Evolutionary conservation across 2,113 vertebrate species (phyloP).

Genomic region (Bombycilla garrulus): DNA sequence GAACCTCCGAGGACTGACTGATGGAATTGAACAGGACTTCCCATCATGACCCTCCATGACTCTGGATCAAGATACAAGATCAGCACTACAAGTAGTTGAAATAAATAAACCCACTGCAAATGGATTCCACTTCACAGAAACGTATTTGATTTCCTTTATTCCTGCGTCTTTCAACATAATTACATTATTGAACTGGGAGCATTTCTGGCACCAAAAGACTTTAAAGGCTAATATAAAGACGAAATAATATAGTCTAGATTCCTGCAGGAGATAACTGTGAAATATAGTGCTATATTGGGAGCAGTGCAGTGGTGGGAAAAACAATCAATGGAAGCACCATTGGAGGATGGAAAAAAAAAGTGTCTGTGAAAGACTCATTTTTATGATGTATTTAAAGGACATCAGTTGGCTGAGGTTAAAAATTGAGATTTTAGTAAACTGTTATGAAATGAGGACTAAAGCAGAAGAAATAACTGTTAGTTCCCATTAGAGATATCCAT

Average conservation of each 20-base stretch:
- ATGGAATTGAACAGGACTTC: background rate
- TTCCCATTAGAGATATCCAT: background rate
- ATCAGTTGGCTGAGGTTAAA: background rate
- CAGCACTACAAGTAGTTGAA: background rate
- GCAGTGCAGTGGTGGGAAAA: background rate
- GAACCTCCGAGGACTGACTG: background rate
- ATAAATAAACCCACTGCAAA: background rate
- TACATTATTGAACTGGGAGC: slow-evolving; percentile 22
- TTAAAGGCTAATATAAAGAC: slow-evolving; percentile 27
- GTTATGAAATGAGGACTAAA: background rate
- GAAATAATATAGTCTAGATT: background rate
- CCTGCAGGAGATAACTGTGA: slow-evolving; percentile 26
- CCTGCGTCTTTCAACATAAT: slow-evolving; percentile 39
- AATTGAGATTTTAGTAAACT: background rate
- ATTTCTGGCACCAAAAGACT: background rate
- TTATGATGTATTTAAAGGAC: background rate
- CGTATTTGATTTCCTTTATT: slow-evolving; percentile 35
- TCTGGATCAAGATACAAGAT: background rate
- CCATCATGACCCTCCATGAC: background rate
- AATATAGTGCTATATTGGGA: background rate
- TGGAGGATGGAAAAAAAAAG: background rate
- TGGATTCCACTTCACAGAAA: slow-evolving; percentile 8
- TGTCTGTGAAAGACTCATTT: background rate
- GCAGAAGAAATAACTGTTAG: background rate
- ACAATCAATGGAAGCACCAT: background rate